Percentiles rank a stretch among this genome's conserved stretches.
These are phyloP conservation scores for Formica exsecta DNA, from an alignment of 1,140 invertebrate genomes.

Conservation along the genomic window DNA sequence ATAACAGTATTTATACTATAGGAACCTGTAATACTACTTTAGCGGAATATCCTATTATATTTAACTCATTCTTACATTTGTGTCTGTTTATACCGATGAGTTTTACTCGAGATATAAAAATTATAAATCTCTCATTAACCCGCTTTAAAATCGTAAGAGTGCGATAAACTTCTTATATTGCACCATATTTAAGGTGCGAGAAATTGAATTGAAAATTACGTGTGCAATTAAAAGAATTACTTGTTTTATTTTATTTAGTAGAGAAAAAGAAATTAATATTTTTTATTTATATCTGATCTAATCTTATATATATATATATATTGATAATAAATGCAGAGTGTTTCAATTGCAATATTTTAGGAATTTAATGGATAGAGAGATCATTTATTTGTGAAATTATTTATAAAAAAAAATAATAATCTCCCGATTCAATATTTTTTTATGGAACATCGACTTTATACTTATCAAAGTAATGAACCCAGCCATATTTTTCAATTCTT, in stretches of 20 bases:
- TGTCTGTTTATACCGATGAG: conserved; percentile 20
- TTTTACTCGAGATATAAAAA: background rate
- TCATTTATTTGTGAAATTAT: background rate
- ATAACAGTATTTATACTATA: conserved; percentile 15
- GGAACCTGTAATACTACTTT: conserved; percentile 2
- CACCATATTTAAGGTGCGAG: background rate
- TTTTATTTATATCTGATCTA: background rate
- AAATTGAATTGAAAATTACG: conserved; percentile 9
- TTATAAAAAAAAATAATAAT: background rate
- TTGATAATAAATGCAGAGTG: background rate
- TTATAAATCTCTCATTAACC: conserved; percentile 17
- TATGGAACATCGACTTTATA: background rate
- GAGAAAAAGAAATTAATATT: background rate
- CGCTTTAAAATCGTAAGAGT: background rate
- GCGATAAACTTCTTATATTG: conserved; percentile 12
- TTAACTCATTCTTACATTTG: conserved; percentile 24
- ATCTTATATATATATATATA: background rate
- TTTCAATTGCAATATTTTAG: conserved; percentile 1
- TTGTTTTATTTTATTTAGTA: background rate
- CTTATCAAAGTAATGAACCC: background rate
- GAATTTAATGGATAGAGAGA: background rate
- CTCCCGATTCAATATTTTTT: background rate
- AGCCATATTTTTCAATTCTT: background rate
- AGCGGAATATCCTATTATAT: conserved; percentile 1
- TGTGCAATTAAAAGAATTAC: background rate